phyloP scores from a whole-genome alignment of 2,797 vertebrate genomes.

The Fundulus diaphanus region DNA sequence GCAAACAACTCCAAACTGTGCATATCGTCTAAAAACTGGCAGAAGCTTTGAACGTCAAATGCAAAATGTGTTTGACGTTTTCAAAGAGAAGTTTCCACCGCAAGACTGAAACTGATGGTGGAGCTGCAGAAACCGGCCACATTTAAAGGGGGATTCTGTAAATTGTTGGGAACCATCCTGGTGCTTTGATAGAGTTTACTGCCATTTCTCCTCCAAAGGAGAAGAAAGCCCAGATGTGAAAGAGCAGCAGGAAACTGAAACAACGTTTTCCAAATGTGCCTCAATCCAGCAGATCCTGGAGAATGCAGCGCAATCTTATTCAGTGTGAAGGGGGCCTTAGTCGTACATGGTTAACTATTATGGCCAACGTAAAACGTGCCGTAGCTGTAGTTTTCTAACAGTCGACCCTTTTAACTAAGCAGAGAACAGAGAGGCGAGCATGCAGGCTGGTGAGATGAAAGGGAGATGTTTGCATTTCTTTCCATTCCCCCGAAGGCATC shows the following conservation, averaged over 20 bases:
- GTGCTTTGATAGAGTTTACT: no score
- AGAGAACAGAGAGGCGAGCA: slow-evolving; percentile 39
- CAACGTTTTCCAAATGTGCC: no score
- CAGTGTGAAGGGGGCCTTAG: not conserved
- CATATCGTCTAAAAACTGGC: not conserved
- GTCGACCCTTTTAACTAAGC: slow-evolving; percentile 32
- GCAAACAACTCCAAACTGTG: not conserved
- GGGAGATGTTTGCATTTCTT: slow-evolving; percentile 25
- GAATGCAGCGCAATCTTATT: not conserved
- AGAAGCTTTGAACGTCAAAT: not conserved
- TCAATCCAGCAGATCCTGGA: not conserved
- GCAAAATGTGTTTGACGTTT: no score
- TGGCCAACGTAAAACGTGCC: slow-evolving; percentile 19
- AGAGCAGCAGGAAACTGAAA: not conserved
- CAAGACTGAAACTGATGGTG: slow-evolving; percentile 1
- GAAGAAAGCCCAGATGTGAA: no score
- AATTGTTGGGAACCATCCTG: not conserved
- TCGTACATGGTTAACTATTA: not conserved
- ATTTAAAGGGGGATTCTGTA: not conserved
- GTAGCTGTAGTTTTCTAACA: slow-evolving; percentile 1
- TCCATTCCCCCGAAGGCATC: slow-evolving; percentile 48
- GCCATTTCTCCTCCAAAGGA: no score
- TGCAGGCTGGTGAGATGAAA: slow-evolving; percentile 57
- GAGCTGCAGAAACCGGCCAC: not conserved
- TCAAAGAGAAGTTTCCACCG: no score